Conservation (phyloP, 2,113 vertebrate genomes). For the Siniperca chuatsi region DNA sequence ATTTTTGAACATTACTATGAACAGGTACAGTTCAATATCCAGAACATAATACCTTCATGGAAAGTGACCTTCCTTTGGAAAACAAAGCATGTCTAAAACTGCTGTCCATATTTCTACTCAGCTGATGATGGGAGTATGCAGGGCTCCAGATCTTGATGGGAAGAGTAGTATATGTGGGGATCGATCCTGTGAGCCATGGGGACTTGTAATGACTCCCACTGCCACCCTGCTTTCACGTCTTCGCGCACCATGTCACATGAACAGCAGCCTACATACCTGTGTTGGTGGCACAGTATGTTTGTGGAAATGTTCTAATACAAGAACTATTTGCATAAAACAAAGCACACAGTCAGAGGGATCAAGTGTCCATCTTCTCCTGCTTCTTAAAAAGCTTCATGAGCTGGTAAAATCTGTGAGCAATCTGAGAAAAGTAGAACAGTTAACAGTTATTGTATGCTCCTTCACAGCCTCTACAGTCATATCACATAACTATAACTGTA, state of each 20-base stretch:
- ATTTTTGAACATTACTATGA: neutral
- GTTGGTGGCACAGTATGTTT: neutral
- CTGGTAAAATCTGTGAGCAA: slow-evolving; percentile 93
- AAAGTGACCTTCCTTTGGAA: neutral
- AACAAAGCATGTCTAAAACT: neutral
- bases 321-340: neutral
- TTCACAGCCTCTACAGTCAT: neutral
- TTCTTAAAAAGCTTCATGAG: slow-evolving; percentile 98
- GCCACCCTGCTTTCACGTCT: neutral
- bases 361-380: slow-evolving; percentile 88
- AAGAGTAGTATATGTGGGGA: neutral
- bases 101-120: neutral
- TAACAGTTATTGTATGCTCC: neutral
- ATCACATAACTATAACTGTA: neutral
- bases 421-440: slow-evolving; percentile 79
- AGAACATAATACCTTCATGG: neutral
- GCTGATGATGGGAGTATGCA: neutral
- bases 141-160: neutral
- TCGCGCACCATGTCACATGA: neutral
- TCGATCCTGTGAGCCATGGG: neutral
- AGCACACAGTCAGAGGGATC: slow-evolving; percentile 8
- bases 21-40: neutral
- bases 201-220: neutral
- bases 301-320: neutral
- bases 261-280: neutral